Base-by-base conservation (phyloP, 2,113 vertebrate genomes). In the Guaruba guarouba region DNA sequence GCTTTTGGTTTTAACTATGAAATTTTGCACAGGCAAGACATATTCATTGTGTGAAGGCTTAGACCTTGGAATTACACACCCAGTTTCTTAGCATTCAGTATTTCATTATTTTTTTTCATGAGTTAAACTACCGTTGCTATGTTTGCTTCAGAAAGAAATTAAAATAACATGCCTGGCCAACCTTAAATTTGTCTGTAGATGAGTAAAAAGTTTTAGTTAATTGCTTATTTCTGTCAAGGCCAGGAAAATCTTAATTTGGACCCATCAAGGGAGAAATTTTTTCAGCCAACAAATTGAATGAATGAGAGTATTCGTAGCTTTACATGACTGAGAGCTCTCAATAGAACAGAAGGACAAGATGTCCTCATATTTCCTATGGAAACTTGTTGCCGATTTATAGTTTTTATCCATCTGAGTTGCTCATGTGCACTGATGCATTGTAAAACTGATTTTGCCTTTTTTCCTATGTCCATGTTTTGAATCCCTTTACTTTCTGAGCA, bases 171-270 rank as follows among this genome's bases (percentile, higher is more conserved):
- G 43, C 67, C 66, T 84, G 43, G 68, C 15, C 25, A 64, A 61
- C 55, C 69, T 87, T 55, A 49, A 49, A n/a, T 68, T 85, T 94
- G 87, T 33, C 78, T 82, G 55, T 52, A 84, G 78, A 82, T 84
- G 74, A 87, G 35, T 27, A 10, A 75, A 95, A 94, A 79, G 48
- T 90, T 57, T 17, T 43, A 78, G 81, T 70, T 95, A 88, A 95
- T 94, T 84, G 69, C 77, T 91, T 91, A 62, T 75, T 75, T 89
- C 74, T 91, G 74, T 95, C 85, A 93, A 91, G 82, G 70, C 59
- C 95, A 90, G 78, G 74, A 85, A 87, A 91, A 90, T 64, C 70
- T 90, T 87, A 59, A 43, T 93, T 77, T 94, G 66, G 43, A 75
- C 91, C n/a, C 63, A 64, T 48, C 39, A 85, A 63, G 55, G 43